These are phyloP conservation scores for Gila orcuttii DNA, from an alignment of 2,113 vertebrate species.

Conservation along the genomic window DNA sequence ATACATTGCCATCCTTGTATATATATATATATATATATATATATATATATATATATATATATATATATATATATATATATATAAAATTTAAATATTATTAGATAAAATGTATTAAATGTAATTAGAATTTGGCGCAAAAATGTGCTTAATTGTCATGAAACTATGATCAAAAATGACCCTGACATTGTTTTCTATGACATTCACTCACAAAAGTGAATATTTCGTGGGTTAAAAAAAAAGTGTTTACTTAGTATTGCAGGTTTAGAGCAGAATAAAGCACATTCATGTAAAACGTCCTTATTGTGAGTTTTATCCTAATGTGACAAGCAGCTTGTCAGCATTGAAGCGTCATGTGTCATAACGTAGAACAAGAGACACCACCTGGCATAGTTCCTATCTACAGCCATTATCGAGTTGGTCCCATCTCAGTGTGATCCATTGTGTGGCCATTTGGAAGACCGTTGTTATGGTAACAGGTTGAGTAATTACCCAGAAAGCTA, in stretches of 20 bases:
- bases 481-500: conserved; percentile 93
- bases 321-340: conserved; percentile 8
- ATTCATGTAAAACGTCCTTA: neutral
- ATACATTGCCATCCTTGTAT: no score
- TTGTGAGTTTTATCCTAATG: neutral
- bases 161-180: neutral
- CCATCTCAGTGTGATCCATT: neutral
- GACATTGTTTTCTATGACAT: neutral
- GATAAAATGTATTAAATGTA: no score
- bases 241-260: neutral
- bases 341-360: conserved; percentile 9
- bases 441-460: neutral
- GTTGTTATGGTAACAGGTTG: conserved; percentile 35
- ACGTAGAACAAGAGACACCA: conserved; percentile 5
- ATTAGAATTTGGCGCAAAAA: neutral
- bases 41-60: no score
- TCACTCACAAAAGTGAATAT: neutral
- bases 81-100: no score
- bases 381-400: neutral
- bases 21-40: no score
- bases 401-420: neutral
- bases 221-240: neutral
- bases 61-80: no score
- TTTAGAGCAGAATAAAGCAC: neutral
- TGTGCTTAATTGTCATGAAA: neutral